Conservation (phyloP, 2,113 vertebrate genomes). For the Patagioenas fasciata region DNA sequence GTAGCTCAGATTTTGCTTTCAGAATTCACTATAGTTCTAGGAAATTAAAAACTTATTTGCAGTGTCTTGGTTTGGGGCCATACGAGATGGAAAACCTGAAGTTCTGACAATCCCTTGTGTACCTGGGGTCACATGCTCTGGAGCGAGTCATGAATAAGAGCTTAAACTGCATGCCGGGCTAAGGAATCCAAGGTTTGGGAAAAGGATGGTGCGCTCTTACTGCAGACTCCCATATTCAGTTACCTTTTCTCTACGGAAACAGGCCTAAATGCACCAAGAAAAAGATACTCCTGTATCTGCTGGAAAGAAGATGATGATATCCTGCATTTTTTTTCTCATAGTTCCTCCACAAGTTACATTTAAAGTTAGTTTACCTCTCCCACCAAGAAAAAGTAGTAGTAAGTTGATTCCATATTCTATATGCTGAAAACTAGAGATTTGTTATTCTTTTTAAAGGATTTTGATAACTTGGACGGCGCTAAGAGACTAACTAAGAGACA, state of each 20-base stretch:
- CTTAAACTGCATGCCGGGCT: not conserved
- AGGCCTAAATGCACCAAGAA: not conserved
- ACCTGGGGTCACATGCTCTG: not conserved
- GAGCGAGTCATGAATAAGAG: not conserved
- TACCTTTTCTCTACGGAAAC: not conserved
- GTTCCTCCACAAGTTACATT: not conserved
- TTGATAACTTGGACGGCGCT: not conserved
- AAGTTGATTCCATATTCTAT: not conserved
- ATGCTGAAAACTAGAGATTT: not conserved
- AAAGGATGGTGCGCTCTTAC: not conserved
- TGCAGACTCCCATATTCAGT: not conserved
- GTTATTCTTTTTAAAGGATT: not conserved
- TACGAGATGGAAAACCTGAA: not conserved
- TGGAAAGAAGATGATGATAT: not conserved
- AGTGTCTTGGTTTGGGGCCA: not conserved
- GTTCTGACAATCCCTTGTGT: not conserved
- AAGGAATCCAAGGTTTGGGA: not conserved
- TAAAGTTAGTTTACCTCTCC: not conserved
- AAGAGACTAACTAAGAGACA: not conserved
- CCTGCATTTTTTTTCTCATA: not conserved
- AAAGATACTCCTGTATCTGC: not conserved
- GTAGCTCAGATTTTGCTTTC: not conserved
- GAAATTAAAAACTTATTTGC: not conserved
- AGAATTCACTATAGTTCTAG: not conserved
- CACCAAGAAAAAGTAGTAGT: not conserved